Conservation (phyloP, 1,140 invertebrate species). For the Xylocopa sonorina region DNA sequence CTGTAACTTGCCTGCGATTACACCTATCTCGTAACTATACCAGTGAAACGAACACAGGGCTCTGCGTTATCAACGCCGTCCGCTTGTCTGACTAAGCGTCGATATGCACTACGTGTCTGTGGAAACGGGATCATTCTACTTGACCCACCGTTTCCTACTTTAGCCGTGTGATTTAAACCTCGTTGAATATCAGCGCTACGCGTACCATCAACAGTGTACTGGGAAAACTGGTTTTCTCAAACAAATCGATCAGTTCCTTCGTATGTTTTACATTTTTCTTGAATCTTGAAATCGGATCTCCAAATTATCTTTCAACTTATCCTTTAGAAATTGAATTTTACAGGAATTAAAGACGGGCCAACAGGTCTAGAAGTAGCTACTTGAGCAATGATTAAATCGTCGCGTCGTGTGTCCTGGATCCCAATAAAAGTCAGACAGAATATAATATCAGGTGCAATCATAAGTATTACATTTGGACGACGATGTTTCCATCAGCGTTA, state of each 20-base stretch:
- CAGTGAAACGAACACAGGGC: neutral
- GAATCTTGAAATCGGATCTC: neutral
- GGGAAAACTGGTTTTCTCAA: neutral
- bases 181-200: neutral
- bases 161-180: neutral
- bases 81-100: slow-evolving; percentile 21
- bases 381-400: neutral
- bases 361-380: neutral
- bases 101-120: slow-evolving; percentile 19
- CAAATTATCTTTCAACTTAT: neutral
- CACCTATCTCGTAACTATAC: accelerated
- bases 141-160: slow-evolving; percentile 34
- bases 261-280: neutral
- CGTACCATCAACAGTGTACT: neutral
- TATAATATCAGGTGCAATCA: slow-evolving; percentile 29
- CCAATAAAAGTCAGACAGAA: slow-evolving; percentile 39
- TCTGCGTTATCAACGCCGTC: slow-evolving; percentile 10
- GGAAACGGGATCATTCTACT: slow-evolving; percentile 38
- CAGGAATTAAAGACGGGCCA: neutral
- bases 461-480: slow-evolving; percentile 37
- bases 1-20: too few relatives aligned
- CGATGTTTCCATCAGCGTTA: slow-evolving; percentile 57
- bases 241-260: neutral
- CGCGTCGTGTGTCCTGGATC: neutral
- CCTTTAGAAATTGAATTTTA: neutral